Base-by-base conservation (phyloP, 2,113 vertebrate species). In the Todiramphus chloris region DNA sequence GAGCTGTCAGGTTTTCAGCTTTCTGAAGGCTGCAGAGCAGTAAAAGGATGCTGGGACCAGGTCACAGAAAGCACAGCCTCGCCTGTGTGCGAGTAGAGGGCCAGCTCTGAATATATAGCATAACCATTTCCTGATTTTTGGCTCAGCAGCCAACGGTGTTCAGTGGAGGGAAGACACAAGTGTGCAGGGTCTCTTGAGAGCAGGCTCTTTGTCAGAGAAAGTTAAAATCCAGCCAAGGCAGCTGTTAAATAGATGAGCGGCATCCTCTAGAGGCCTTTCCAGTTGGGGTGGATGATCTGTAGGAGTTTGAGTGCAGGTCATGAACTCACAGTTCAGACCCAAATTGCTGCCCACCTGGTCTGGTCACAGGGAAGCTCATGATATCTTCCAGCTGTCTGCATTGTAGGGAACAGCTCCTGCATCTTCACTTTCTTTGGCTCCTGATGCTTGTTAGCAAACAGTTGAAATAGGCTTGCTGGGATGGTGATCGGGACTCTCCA, bases 301-400 rank as follows among this genome's bases (percentile, higher is more conserved):
- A 96, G 95, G 93, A 94, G 95, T 96, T 77, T 17, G 91, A 94
- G 94, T 89, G 95, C 91, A 82, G 91, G 95, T 97, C 93, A 20
- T 92, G 95, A 97, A 97, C 96, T 95, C 55, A 0, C 77, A 97
- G 94, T 10, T 96, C 92, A 93, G 90, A 84, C 90, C 93, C 84
- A 7, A 73, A 76, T 44, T 93, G 92, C 79, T 97, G 93, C 94
- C 96, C 95, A 97, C 95, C 95, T 96, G 95, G 37, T 64, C 90
- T 77, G 87, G 9, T 91, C 86, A 44, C 66, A 89, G 91, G 86
- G 95, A 94, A 85, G 75, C 66, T 90, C 37, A 3, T 96, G 91
- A 97, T 96, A 2, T n/a, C 92, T 97, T 95, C 95, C 96, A 97
- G 85, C 94, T 97, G 97, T 95, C 66, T 91, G 83, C 2, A 1